phyloP scores from a whole-genome alignment of 2,113 vertebrate genomes.

The Galeopterus variegatus region DNA sequence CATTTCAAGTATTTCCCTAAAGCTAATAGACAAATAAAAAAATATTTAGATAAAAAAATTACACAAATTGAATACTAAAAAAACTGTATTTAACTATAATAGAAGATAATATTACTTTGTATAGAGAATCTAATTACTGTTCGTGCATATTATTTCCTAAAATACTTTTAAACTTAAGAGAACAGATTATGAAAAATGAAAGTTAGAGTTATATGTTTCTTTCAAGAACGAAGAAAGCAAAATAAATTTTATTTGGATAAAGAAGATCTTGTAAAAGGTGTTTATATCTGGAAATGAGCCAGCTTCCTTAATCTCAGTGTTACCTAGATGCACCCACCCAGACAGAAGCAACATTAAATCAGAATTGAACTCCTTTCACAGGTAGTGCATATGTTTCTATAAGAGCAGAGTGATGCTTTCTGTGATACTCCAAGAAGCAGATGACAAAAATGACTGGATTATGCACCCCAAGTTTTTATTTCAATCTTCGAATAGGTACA shows the following conservation, averaged over 20 bases:
- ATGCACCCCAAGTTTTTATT: neutral
- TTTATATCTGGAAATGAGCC: neutral
- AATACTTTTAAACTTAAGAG: neutral
- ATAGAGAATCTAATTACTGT: neutral
- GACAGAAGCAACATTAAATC: neutral
- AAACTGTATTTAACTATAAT: neutral
- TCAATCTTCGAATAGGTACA: neutral
- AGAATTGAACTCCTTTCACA: neutral
- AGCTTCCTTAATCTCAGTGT: neutral
- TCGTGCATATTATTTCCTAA: neutral
- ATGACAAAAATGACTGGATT: neutral
- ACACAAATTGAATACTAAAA: neutral
- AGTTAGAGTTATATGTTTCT: neutral
- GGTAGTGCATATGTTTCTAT: neutral
- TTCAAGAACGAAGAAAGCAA: neutral
- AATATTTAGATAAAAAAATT: neutral
- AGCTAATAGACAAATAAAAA: neutral
- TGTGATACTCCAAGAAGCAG: neutral
- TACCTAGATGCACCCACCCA: neutral
- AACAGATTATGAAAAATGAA: neutral
- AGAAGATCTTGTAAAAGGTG: neutral
- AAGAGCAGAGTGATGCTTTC: neutral
- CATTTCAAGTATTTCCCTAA: neutral
- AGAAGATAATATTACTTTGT: neutral
- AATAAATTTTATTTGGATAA: neutral